A percentile compares a stretch with the other conserved stretches of the same genome.
Conservation (phyloP, 2,797 vertebrate species). For the Phyllotis vaccarum region DNA sequence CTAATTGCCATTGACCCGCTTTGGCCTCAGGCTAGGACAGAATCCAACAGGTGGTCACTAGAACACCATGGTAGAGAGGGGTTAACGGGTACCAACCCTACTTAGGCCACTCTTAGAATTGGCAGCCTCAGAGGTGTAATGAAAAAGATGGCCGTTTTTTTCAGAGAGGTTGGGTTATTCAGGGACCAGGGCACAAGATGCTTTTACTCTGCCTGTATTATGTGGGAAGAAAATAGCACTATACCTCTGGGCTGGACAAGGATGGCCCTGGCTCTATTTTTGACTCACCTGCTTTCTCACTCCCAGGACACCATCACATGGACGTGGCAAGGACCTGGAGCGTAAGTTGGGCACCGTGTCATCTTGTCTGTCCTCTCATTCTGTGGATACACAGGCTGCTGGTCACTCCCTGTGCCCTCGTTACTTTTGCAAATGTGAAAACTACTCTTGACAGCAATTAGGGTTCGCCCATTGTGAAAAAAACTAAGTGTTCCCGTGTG, state of each 20-base stretch:
- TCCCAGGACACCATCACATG: conserved; percentile 97
- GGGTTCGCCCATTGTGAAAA: not conserved
- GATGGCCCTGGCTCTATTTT: accelerated
- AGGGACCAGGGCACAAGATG: not conserved
- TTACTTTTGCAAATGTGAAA: not conserved
- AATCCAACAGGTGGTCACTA: too few species aligned
- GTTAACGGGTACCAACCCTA: not conserved
- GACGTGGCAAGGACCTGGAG: conserved; percentile 99
- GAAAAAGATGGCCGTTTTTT: not conserved
- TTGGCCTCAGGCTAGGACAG: too few species aligned
- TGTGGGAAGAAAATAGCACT: not conserved
- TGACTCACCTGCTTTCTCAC: conserved; percentile 46
- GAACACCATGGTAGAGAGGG: not conserved
- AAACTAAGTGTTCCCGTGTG: accelerated
- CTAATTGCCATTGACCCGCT: too few species aligned
- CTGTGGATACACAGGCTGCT: accelerated
- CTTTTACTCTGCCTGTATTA: not conserved
- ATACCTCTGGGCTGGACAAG: accelerated
- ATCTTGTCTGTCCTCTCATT: not conserved
- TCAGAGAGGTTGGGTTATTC: not conserved
- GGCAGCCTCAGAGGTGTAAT: not conserved
- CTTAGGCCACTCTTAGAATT: accelerated
- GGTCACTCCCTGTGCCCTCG: accelerated
- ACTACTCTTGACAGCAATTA: accelerated
- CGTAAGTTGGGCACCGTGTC: conserved; percentile 90